A percentile compares a stretch with the other conserved stretches of the same genome.
phyloP scores from a whole-genome alignment of 2,888 invertebrate species.

The Leucoptera coffeella region DNA sequence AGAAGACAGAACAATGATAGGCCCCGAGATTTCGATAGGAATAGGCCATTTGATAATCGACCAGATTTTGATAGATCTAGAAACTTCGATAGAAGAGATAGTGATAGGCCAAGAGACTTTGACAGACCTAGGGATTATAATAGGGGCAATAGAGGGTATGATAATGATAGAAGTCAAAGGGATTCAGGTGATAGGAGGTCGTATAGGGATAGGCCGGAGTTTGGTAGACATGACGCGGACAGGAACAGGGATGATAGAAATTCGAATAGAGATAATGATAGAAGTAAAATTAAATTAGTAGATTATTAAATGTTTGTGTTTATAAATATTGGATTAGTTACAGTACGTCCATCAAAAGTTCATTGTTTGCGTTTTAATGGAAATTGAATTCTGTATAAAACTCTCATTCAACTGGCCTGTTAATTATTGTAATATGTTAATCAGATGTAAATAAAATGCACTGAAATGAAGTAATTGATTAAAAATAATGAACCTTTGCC shows the following conservation, averaged over 20 bases:
- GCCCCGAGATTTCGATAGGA: neutral
- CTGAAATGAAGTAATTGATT: too few relatives aligned
- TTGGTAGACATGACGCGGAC: conserved; percentile 9
- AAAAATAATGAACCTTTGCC: too few relatives aligned
- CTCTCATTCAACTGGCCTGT: too few relatives aligned
- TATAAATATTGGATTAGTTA: too few relatives aligned
- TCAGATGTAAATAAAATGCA: too few relatives aligned
- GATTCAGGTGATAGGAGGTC: conserved; percentile 12
- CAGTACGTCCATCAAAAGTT: too few relatives aligned
- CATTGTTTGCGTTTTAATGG: too few relatives aligned
- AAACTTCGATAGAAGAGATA: neutral
- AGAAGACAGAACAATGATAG: neutral
- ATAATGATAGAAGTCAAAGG: conserved; percentile 6
- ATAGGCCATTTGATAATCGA: neutral
- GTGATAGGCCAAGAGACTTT: neutral
- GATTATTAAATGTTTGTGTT: conserved; percentile 33
- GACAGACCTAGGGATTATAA: neutral
- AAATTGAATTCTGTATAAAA: too few relatives aligned
- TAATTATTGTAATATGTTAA: too few relatives aligned
- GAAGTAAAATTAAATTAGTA: conserved; percentile 29
- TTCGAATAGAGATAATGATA: conserved; percentile 3
- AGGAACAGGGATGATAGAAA: conserved; percentile 9
- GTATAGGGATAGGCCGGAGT: conserved; percentile 15
- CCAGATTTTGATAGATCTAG: neutral
- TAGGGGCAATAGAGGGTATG: neutral